Conservation (phyloP, 2,888 invertebrate genomes). For the Calephelis perditalis region DNA sequence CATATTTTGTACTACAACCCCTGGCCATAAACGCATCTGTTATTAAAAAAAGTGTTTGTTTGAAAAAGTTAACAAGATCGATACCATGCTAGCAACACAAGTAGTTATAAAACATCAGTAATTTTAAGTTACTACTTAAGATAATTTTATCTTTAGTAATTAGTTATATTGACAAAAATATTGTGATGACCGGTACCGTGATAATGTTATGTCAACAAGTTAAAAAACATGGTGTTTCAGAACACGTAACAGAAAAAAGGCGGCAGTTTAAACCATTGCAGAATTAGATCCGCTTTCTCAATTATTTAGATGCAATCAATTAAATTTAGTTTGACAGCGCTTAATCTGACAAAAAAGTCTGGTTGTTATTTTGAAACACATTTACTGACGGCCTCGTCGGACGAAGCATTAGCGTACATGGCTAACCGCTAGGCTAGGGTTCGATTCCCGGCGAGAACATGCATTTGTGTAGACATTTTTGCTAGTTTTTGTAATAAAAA, state of each 20-base stretch:
- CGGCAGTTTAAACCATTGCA: not conserved
- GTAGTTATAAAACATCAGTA: not conserved
- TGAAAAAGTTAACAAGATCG: too few species aligned
- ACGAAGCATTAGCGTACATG: too few species aligned
- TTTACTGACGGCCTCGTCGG: too few species aligned
- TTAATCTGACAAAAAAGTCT: not conserved
- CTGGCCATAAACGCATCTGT: too few species aligned
- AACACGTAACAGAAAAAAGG: conserved; percentile 2
- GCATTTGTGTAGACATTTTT: too few species aligned
- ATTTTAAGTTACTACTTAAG: not conserved
- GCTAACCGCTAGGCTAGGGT: too few species aligned
- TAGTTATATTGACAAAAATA: not conserved
- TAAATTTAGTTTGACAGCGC: not conserved
- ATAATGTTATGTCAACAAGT: conserved; percentile 9
- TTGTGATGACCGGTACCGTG: conserved; percentile 1
- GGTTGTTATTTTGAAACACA: too few species aligned
- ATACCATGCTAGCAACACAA: too few species aligned
- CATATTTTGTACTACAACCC: too few species aligned
- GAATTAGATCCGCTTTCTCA: conserved; percentile 7
- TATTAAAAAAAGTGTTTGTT: too few species aligned
- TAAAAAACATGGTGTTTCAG: conserved; percentile 7
- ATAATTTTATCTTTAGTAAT: not conserved
- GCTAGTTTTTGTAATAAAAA: too few species aligned
- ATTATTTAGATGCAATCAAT: conserved; percentile 12
- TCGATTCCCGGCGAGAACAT: too few species aligned